phyloP scores from a whole-genome alignment of 2,797 vertebrate species.

The Myotis findleyi region DNA sequence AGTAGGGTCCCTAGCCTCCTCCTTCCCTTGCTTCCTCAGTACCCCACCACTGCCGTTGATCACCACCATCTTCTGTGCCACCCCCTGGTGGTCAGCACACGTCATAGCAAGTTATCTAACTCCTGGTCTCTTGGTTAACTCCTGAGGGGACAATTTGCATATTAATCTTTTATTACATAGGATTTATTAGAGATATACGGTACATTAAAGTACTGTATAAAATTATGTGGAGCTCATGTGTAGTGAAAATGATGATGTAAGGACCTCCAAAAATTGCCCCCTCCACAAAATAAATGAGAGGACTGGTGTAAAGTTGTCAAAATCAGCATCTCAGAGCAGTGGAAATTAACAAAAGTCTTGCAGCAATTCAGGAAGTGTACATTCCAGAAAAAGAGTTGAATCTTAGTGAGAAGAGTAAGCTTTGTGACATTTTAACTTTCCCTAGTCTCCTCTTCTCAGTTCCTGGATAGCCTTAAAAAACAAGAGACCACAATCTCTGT shows the following conservation, averaged over 20 bases:
- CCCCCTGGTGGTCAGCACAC: too few relatives aligned
- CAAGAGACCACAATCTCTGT: neutral
- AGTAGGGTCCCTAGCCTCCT: too few relatives aligned
- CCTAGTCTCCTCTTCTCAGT: neutral
- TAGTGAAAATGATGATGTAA: neutral
- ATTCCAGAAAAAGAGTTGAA: neutral
- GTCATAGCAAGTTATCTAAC: too few relatives aligned
- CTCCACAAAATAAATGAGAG: neutral
- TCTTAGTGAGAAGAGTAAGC: neutral
- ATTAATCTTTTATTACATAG: too few relatives aligned
- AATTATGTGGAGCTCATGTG: neutral
- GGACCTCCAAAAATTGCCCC: neutral
- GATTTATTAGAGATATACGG: neutral
- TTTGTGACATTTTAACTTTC: too few relatives aligned
- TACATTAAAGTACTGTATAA: neutral
- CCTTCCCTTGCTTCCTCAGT: too few relatives aligned
- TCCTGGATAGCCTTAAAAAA: neutral
- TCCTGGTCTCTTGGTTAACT: too few relatives aligned
- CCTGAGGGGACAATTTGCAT: too few relatives aligned
- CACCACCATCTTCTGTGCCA: too few relatives aligned
- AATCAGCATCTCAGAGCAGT: neutral
- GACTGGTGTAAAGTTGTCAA: neutral
- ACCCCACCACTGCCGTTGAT: too few relatives aligned
- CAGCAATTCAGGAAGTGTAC: neutral
- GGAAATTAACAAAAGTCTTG: neutral